Evolutionary conservation across 30 jellyfish, hydroid and myxozoan genomes (phyloP).

Genomic region (Clytia hemisphaerica): DNA sequence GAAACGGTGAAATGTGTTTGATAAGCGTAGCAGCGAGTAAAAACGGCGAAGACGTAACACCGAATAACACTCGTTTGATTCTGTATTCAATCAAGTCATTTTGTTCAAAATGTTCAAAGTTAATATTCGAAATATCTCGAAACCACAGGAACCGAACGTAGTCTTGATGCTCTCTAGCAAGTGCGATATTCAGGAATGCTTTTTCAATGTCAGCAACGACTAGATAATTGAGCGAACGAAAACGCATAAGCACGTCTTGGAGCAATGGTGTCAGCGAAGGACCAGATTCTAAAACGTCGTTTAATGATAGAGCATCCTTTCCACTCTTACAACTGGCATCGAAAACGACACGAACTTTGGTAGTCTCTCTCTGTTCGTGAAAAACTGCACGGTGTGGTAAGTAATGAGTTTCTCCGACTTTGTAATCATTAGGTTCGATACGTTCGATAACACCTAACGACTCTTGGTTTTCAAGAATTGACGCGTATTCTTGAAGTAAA

Average conservation of each 20-base stretch:
- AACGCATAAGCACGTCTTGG: conserved; percentile 35
- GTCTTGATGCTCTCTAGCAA: conserved; percentile 35
- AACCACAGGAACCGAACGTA: conserved; percentile 52
- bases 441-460: conserved; percentile 40
- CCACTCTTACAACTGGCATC: conserved; percentile 35
- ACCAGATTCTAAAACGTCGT: conserved; percentile 39
- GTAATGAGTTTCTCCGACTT: conserved; percentile 38
- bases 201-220: conserved; percentile 60
- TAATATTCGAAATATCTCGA: not conserved
- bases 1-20: conserved; percentile 26
- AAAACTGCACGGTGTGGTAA: conserved; percentile 60
- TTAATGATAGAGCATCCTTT: conserved; percentile 31
- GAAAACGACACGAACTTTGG: conserved; percentile 54
- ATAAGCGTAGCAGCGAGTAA: conserved; percentile 40
- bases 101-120: not conserved
- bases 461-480: conserved; percentile 40
- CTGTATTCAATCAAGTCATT: conserved; percentile 27
- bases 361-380: conserved; percentile 38
- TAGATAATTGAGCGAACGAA: conserved; percentile 29
- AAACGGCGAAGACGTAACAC: conserved; percentile 53
- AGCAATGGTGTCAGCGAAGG: conserved; percentile 38
- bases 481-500: conserved; percentile 13
- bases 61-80: conserved; percentile 43
- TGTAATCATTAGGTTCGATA: conserved; percentile 6
- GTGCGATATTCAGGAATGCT: conserved; percentile 40